Conservation (phyloP, 2,113 vertebrate genomes). For the Alaudala cheleensis region DNA sequence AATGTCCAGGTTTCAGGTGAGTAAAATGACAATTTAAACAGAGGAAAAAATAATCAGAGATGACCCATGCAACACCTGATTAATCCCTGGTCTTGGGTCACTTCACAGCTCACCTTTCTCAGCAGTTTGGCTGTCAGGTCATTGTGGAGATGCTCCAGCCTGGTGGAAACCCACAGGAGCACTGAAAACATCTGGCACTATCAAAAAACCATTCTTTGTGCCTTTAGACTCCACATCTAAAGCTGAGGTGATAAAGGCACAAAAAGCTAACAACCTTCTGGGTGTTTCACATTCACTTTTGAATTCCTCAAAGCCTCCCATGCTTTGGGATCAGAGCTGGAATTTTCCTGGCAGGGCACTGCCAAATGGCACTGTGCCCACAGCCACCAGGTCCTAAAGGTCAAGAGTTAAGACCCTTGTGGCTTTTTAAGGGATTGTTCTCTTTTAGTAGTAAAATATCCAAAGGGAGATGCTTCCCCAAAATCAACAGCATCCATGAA, state of each 20-base stretch:
- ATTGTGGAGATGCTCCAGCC: not conserved
- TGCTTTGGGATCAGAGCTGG: accelerated
- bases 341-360: not conserved
- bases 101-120: not conserved
- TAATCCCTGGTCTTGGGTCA: not conserved
- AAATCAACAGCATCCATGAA: not conserved
- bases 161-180: not conserved
- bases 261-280: not conserved
- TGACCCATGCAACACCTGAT: not conserved
- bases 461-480: not conserved
- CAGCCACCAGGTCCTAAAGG: not conserved
- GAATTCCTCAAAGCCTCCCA: not conserved
- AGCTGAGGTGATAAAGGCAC: not conserved
- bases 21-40: not conserved
- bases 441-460: not conserved
- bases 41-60: not conserved
- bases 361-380: not conserved
- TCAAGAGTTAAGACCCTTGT: not conserved
- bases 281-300: not conserved
- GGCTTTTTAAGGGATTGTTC: not conserved
- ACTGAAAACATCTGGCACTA: not conserved
- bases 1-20: not conserved
- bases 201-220: not conserved
- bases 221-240: not conserved
- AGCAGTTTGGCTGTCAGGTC: not conserved